These are phyloP conservation scores for Embidobia sp. DNA, from an alignment of 2,888 invertebrate genomes.

Conservation along the genomic window DNA sequence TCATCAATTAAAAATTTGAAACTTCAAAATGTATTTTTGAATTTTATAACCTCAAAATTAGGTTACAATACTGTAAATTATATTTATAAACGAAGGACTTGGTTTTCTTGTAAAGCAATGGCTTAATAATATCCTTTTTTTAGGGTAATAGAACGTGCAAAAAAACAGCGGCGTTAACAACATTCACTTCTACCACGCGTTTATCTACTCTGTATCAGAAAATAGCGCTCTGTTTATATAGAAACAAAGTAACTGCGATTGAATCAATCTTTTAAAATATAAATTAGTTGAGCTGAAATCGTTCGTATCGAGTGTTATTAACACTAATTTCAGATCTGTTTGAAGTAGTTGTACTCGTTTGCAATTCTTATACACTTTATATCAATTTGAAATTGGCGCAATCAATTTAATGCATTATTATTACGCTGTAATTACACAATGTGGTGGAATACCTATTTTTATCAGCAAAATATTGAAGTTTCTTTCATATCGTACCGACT, in stretches of 20 bases:
- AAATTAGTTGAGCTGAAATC: slow-evolving; percentile 2
- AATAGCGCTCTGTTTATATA: slow-evolving; percentile 25
- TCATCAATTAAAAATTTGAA: no score
- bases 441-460: background rate
- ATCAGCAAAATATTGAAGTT: slow-evolving; percentile 31
- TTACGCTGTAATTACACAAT: slow-evolving; percentile 26
- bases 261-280: slow-evolving; percentile 30
- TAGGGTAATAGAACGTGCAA: slow-evolving; percentile 38
- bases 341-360: background rate
- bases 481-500: slow-evolving; percentile 10
- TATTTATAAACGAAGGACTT: no score
- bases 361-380: slow-evolving; percentile 2
- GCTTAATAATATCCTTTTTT: slow-evolving; percentile 36
- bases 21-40: no score
- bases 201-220: slow-evolving; percentile 38
- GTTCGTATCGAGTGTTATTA: slow-evolving; percentile 2
- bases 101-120: no score
- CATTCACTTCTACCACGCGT: slow-evolving; percentile 38
- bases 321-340: slow-evolving; percentile 18
- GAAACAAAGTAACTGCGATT: slow-evolving; percentile 32
- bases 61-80: no score
- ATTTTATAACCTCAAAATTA: no score
- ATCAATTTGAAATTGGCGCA: slow-evolving; percentile 27
- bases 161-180: slow-evolving; percentile 49
- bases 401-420: slow-evolving; percentile 36